A percentile compares a stretch with the other conserved stretches of the same genome.
These are phyloP conservation scores for Apogon talboti DNA, from an alignment of 2,797 vertebrate genomes.

Conservation along the genomic window DNA sequence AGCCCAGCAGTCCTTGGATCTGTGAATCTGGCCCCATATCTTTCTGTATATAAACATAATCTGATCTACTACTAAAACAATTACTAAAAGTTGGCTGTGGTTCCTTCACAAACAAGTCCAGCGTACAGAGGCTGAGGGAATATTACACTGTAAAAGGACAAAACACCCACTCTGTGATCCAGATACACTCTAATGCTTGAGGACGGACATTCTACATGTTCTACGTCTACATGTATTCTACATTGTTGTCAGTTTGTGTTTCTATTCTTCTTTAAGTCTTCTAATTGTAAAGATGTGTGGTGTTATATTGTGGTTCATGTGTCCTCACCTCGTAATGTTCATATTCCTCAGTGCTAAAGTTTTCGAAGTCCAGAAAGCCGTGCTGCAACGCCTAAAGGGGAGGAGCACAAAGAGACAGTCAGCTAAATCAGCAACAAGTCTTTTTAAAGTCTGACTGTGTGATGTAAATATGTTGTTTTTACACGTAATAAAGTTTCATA, in stretches of 20 bases:
- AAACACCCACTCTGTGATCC: too few species aligned
- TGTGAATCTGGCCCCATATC: too few species aligned
- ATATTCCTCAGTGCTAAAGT: conserved; percentile 92
- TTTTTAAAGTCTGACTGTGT: conserved; percentile 1
- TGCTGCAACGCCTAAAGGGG: conserved; percentile 88
- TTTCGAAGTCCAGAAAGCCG: conserved; percentile 93
- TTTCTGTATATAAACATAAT: too few species aligned
- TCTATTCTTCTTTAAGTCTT: background rate
- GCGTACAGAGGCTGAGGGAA: too few species aligned
- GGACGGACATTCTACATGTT: too few species aligned
- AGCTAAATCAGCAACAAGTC: background rate
- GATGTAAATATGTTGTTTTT: conserved; percentile 19
- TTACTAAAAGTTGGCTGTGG: too few species aligned
- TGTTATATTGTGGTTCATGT: background rate
- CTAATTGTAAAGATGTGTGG: background rate
- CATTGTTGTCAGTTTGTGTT: conserved; percentile 7
- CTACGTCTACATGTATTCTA: too few species aligned
- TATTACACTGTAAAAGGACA: too few species aligned
- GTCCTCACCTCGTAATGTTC: conserved; percentile 92
- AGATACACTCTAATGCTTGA: too few species aligned
- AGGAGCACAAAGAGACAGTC: background rate
- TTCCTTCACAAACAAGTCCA: too few species aligned
- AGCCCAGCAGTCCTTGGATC: too few species aligned
- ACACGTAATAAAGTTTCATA: conserved; percentile 29
- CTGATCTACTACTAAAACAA: too few species aligned